These are phyloP conservation scores for Pelodytes ibericus DNA, from an alignment of 2,797 vertebrate species.

Conservation along the genomic window DNA sequence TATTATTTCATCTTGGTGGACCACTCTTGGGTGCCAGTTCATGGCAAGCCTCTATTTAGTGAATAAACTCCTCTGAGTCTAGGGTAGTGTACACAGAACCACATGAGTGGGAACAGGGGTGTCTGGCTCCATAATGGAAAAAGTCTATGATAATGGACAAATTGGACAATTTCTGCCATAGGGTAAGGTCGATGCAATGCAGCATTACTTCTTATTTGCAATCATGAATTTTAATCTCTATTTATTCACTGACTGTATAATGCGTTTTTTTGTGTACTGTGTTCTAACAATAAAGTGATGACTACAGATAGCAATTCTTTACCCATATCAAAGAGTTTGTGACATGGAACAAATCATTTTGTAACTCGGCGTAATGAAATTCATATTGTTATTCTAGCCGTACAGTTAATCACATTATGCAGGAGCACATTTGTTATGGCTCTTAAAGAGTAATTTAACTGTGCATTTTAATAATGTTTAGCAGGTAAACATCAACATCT, in stretches of 20 bases:
- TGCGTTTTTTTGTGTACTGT: neutral
- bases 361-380: slow-evolving; percentile 35
- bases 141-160: too few species aligned
- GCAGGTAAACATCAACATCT: slow-evolving; percentile 53
- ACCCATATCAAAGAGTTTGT: neutral
- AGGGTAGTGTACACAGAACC: too few species aligned
- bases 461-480: slow-evolving; percentile 56
- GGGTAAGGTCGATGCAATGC: too few species aligned
- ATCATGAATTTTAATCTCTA: neutral
- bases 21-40: too few species aligned
- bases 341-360: slow-evolving; percentile 41
- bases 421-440: slow-evolving; percentile 45
- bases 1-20: too few species aligned
- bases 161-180: too few species aligned
- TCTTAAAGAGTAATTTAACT: slow-evolving; percentile 49
- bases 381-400: slow-evolving; percentile 37
- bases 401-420: slow-evolving; percentile 50
- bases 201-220: neutral
- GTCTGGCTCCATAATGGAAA: too few species aligned
- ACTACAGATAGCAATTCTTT: slow-evolving; percentile 14
- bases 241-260: neutral
- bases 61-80: too few species aligned
- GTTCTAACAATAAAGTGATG: neutral
- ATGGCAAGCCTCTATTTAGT: too few species aligned
- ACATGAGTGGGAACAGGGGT: too few species aligned